These are phyloP conservation scores for Neoscelio sp. DNA, from an alignment of 2,888 invertebrate species.

Conservation along the genomic window DNA sequence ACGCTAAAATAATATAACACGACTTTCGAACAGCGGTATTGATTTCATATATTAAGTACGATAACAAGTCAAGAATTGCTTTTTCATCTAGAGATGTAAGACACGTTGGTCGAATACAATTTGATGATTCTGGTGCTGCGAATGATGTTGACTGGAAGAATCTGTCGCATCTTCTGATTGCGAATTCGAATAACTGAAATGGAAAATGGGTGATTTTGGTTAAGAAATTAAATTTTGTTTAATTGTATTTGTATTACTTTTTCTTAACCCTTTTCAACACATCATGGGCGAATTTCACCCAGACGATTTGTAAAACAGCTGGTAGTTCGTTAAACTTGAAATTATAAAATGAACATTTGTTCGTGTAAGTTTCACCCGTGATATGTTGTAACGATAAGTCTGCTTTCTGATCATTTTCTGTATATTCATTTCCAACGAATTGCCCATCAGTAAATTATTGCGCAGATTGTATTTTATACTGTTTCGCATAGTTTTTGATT, in stretches of 20 bases:
- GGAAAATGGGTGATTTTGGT: constrained; percentile 1
- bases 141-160: constrained; percentile 75
- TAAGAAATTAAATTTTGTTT: background rate
- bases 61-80: constrained; percentile 19
- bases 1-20: background rate
- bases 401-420: no score
- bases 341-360: no score
- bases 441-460: no score
- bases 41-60: constrained; percentile 28
- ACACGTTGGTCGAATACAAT: constrained; percentile 80
- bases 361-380: no score
- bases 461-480: no score
- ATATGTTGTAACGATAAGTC: no score
- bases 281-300: no score
- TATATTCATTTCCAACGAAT: no score
- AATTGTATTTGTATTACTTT: background rate
- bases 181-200: constrained; percentile 80
- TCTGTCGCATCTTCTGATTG: constrained; percentile 76
- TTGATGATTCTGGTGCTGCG: constrained; percentile 76
- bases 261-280: no score
- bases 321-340: no score
- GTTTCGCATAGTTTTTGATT: no score
- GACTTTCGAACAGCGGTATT: constrained; percentile 39
- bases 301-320: no score
- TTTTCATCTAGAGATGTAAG: constrained; percentile 76